Evolutionary conservation across 37 sponge, comb jelly and placozoan genomes (phyloP), one percentile per base, ranked within the genome.

Genomic region (Diacarnus erythraeanus): DNA sequence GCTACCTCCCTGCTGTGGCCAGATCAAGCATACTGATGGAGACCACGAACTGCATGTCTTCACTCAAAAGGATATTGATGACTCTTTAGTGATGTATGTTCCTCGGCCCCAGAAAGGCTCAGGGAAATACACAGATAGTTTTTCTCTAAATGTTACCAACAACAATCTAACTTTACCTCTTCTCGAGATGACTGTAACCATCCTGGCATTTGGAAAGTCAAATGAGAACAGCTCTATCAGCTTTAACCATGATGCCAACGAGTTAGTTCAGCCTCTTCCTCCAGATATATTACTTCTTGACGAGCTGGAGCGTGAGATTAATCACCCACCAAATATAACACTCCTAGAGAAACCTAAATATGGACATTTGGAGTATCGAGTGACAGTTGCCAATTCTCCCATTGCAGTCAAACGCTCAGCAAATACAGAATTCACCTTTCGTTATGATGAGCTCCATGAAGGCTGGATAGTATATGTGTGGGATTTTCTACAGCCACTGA

Each of bases 381-480:
- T 41, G n/a, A 38, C 43, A 43, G 10, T 37, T 23, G 38, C 34
- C 15, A 42, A 40, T 20, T 17, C 8, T 9, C 25, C 2, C 64
- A 1, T 3, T 2, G 12, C 20, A 12, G 36, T 0, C 34, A 39
- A 47, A 23, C 59, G 22, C 6, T 37, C 22, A 21, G 27, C 0
- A 35, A 5, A 29, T 0, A 51, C 30, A 3, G 20, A 27, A 1
- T 70, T 57, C 70, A 18, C 42, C 23, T 77, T 84, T 42, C 29
- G 20, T 10, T 84, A 84, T 47, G 39, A 69, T 3, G 76, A 70
- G 4, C 71, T 84, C 22, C 26, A 70, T 21, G 20, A 40, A 36
- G 76, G 77, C 42, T 76, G 71, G 71, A 77, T 84, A 10, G 57
- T 40, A 31, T 84, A 84, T 69, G 69, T 58, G 42, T 84, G 84